These are phyloP conservation scores for Dascyllus trimaculatus DNA, from an alignment of 2,113 vertebrate species.

Conservation along the genomic window DNA sequence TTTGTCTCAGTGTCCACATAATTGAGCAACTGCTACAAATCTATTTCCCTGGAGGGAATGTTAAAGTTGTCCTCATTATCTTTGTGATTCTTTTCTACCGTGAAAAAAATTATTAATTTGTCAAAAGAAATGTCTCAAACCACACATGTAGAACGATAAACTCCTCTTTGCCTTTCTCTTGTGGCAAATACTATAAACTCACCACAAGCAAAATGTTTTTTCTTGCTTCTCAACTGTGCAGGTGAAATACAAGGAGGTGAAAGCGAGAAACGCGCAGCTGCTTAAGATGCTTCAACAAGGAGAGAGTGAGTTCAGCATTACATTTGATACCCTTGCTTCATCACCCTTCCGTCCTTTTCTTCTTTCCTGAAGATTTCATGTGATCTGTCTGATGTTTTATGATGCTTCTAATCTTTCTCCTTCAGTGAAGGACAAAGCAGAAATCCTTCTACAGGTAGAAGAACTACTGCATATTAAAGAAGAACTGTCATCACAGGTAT, in stretches of 20 bases:
- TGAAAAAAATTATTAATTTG: no score
- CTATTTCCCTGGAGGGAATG: no score
- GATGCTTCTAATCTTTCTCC: constrained; percentile 11
- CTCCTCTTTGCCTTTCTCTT: no score
- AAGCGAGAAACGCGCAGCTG: constrained; percentile 85
- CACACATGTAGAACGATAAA: no score
- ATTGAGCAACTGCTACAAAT: no score
- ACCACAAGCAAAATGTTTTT: neutral
- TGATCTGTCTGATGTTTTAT: neutral
- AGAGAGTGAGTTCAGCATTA: constrained; percentile 83
- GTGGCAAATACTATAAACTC: no score
- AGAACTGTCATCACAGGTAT: constrained; percentile 92
- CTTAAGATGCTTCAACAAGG: constrained; percentile 88
- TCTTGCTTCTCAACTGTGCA: constrained; percentile 46
- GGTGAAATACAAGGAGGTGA: constrained; percentile 87
- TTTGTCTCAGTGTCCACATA: no score
- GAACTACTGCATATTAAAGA: constrained; percentile 94
- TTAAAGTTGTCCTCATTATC: no score
- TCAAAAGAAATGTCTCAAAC: no score
- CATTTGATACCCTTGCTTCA: neutral
- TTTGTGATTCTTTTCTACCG: no score
- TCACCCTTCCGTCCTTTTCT: neutral
- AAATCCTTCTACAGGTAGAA: constrained; percentile 92
- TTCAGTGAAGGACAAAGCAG: constrained; percentile 97
- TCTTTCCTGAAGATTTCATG: neutral